phyloP scores from a whole-genome alignment of 2,797 vertebrate genomes.

The Chlorospingus flavigularis region DNA sequence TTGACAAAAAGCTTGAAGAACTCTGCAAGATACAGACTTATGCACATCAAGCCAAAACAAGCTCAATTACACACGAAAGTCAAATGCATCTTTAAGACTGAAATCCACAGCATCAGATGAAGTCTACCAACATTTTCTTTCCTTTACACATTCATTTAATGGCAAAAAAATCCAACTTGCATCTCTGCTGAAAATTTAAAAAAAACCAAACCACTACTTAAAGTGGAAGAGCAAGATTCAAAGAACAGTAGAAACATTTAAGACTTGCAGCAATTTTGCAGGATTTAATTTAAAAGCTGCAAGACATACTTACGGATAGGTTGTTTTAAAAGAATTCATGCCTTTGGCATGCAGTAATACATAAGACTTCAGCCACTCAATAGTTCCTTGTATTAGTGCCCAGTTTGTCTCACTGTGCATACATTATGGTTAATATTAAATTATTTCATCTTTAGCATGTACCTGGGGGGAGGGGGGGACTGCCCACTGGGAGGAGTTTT shows the following conservation, averaged over 20 bases:
- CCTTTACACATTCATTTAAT: neutral
- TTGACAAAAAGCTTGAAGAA: neutral
- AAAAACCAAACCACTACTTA: neutral
- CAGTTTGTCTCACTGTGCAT: neutral
- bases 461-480: neutral
- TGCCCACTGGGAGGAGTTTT: neutral
- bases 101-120: neutral
- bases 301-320: neutral
- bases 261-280: neutral
- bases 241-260: neutral
- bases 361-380: neutral
- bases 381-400: neutral
- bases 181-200: neutral
- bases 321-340: neutral
- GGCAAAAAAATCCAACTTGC: neutral
- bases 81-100: neutral
- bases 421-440: neutral
- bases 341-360: neutral
- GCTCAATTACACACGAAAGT: neutral
- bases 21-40: neutral
- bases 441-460: neutral
- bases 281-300: conserved; percentile 22
- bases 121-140: neutral
- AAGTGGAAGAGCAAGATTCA: neutral
- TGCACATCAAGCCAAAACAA: neutral